Conservation (phyloP, 1,140 invertebrate genomes). For the Zophobas morio region DNA sequence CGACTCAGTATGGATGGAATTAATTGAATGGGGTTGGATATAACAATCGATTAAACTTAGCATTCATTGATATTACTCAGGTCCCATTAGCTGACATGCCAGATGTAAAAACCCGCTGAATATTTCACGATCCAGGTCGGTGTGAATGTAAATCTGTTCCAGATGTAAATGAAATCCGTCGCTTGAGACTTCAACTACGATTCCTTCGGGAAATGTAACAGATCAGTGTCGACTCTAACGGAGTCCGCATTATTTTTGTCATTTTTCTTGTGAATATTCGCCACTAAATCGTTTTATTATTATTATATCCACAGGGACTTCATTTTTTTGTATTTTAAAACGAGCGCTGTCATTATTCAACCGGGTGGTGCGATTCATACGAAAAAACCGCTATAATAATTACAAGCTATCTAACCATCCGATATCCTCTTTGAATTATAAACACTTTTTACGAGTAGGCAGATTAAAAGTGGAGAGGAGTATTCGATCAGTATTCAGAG, state of each 20-base stretch:
- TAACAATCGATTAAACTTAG: slow-evolving; percentile 55
- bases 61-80: slow-evolving; percentile 59
- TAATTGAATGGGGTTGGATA: slow-evolving; percentile 21
- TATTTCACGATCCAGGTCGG: slow-evolving; percentile 60
- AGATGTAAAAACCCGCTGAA: slow-evolving; percentile 61
- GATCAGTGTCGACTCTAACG: slow-evolving; percentile 58
- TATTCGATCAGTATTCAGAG: slow-evolving; percentile 49
- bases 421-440: slow-evolving; percentile 25
- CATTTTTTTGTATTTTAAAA: slow-evolving; percentile 48
- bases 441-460: slow-evolving; percentile 47
- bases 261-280: slow-evolving; percentile 54
- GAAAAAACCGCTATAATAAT: slow-evolving; percentile 27
- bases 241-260: slow-evolving; percentile 52
- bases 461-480: slow-evolving; percentile 51
- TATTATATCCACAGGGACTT: slow-evolving; percentile 51
- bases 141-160: slow-evolving; percentile 63
- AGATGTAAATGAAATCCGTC: slow-evolving; percentile 64
- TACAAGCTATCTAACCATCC: slow-evolving; percentile 20
- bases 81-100: slow-evolving; percentile 58
- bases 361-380: background rate
- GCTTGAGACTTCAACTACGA: slow-evolving; percentile 60
- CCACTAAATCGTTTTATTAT: slow-evolving; percentile 52
- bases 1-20: slow-evolving; percentile 11
- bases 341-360: slow-evolving; percentile 26
- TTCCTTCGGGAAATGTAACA: slow-evolving; percentile 60